Percentiles rank a stretch among this genome's conserved stretches.
Evolutionary conservation across 2,797 vertebrate species (phyloP).

Genomic region (Urocyon cinereoargenteus): DNA sequence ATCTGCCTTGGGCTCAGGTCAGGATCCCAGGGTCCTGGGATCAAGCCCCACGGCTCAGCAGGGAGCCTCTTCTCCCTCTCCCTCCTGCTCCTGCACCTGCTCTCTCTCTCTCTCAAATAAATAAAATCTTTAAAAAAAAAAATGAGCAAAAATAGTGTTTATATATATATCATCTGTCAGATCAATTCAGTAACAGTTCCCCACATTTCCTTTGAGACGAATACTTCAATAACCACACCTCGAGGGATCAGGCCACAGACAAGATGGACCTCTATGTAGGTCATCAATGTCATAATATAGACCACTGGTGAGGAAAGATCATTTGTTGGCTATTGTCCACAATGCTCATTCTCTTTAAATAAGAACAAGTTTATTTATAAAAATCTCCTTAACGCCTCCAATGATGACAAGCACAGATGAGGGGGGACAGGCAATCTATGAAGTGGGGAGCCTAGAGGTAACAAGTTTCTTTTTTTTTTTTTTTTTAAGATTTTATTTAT

Average conservation of each 20-base stretch:
- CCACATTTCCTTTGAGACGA: slow-evolving; percentile 17
- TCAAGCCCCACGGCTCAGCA: too few relatives aligned
- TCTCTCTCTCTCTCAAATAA: neutral
- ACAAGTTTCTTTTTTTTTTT: too few relatives aligned
- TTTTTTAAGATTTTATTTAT: too few relatives aligned
- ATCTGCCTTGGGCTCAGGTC: too few relatives aligned
- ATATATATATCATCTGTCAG: neutral
- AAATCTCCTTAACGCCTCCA: slow-evolving; percentile 9
- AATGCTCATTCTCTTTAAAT: slow-evolving; percentile 40
- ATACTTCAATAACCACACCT: neutral
- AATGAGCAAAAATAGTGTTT: slow-evolving; percentile 4
- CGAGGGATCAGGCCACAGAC: neutral
- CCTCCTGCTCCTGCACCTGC: too few relatives aligned
- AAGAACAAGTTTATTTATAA: slow-evolving; percentile 31
- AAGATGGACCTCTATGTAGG: neutral
- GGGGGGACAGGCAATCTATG: neutral
- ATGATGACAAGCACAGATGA: neutral
- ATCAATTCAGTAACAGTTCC: neutral
- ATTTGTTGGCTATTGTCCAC: neutral
- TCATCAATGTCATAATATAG: slow-evolving; percentile 11
- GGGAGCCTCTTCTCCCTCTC: neutral
- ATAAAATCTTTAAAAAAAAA: neutral
- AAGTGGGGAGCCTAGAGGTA: neutral
- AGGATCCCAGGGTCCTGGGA: too few relatives aligned
- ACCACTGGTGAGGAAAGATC: neutral